A percentile compares a stretch with the other conserved stretches of the same genome.
These are phyloP conservation scores for Ciona savignyi DNA, from an alignment of 23 tunicate genomes.

Conservation along the genomic window DNA sequence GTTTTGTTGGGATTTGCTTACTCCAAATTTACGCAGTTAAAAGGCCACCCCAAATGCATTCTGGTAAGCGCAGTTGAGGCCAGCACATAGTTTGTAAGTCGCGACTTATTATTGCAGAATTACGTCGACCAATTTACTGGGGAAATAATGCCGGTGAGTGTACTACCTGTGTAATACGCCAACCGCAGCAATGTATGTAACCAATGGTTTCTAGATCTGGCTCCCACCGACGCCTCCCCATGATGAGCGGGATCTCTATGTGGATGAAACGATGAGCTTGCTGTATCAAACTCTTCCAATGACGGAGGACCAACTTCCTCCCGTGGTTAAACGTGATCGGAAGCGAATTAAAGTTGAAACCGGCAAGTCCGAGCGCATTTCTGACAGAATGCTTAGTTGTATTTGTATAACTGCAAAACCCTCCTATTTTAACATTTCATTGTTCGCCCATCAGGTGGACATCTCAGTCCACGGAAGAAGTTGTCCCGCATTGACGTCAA, in stretches of 20 bases:
- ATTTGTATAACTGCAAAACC: not conserved
- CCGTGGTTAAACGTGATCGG: constrained; percentile 33
- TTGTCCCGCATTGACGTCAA: constrained; percentile 38
- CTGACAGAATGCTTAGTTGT: not conserved
- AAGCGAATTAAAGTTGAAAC: constrained; percentile 17
- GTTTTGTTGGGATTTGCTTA: too few species aligned
- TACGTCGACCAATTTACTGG: constrained; percentile 62
- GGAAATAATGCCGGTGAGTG: constrained; percentile 85
- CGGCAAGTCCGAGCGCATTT: too few species aligned
- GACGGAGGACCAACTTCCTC: constrained; percentile 55
- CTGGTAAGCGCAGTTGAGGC: not conserved
- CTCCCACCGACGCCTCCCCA: constrained; percentile 92
- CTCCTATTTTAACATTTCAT: too few species aligned
- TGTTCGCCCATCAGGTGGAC: too few species aligned
- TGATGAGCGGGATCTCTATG: constrained; percentile 62
- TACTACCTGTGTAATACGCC: too few species aligned
- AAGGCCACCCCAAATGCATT: constrained; percentile 22
- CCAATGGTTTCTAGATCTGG: constrained; percentile 85
- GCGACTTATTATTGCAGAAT: constrained; percentile 21
- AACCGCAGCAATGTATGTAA: too few species aligned
- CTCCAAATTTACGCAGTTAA: not conserved
- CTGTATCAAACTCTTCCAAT: constrained; percentile 42
- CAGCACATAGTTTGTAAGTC: not conserved
- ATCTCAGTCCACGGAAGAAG: constrained; percentile 12
- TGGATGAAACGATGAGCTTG: constrained; percentile 29